phyloP scores from a whole-genome alignment of 2,888 invertebrate genomes.

The Limenitis camilla region DNA sequence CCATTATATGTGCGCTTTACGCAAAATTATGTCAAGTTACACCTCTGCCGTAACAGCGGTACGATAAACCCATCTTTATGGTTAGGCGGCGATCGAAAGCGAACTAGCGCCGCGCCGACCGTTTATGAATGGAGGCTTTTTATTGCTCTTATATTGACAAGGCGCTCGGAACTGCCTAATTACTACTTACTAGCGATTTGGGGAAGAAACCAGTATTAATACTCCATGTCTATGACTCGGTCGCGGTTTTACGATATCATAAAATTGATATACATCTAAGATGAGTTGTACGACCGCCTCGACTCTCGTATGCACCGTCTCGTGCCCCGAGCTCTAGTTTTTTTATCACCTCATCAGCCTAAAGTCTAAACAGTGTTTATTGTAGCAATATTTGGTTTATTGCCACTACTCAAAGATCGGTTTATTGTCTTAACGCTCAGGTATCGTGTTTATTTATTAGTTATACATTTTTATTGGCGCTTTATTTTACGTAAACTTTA shows the following conservation, averaged over 20 bases:
- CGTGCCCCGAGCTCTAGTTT: slow-evolving; percentile 14
- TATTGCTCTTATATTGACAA: slow-evolving; percentile 69
- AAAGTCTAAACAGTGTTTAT: slow-evolving; percentile 71
- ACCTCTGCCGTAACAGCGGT: slow-evolving; percentile 67
- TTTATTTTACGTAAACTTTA: slow-evolving; percentile 74
- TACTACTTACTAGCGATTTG: slow-evolving; percentile 63
- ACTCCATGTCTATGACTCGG: slow-evolving; percentile 61
- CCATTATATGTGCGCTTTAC: slow-evolving; percentile 72
- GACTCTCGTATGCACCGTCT: slow-evolving; percentile 27
- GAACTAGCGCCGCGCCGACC: slow-evolving; percentile 53
- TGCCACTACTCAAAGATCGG: slow-evolving; percentile 65
- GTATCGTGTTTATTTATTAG: slow-evolving; percentile 75
- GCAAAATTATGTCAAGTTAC: slow-evolving; percentile 74
- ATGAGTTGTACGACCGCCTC: slow-evolving; percentile 25
- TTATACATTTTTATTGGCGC: slow-evolving; percentile 74
- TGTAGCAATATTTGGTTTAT: slow-evolving; percentile 73
- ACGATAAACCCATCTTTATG: slow-evolving; percentile 72
- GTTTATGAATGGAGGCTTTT: slow-evolving; percentile 70
- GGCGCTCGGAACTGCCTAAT: slow-evolving; percentile 62
- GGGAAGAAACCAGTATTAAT: slow-evolving; percentile 63
- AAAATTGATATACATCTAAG: slow-evolving; percentile 65
- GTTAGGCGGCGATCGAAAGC: slow-evolving; percentile 64
- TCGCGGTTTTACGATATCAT: slow-evolving; percentile 64
- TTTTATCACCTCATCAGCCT: slow-evolving; percentile 64
- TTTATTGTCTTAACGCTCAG: slow-evolving; percentile 72